Conservation (phyloP, 2,888 invertebrate species). For the Taenaris catops region DNA sequence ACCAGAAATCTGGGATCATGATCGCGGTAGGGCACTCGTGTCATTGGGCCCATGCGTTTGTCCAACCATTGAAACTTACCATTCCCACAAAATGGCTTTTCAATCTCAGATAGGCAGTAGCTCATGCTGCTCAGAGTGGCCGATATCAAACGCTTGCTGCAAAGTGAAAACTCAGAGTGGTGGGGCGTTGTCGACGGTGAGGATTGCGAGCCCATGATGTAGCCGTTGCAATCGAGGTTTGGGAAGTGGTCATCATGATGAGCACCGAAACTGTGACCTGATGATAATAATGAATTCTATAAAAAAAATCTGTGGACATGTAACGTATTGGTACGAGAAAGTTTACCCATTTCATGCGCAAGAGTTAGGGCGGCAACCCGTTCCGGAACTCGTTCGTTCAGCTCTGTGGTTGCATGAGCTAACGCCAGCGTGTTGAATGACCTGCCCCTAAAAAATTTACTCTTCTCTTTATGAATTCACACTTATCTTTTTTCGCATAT, state of each 20-base stretch:
- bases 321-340: too few species aligned
- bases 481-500: too few species aligned
- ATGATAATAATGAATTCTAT: too few species aligned
- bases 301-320: too few species aligned
- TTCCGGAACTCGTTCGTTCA: slow-evolving; percentile 56
- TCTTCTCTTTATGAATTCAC: too few species aligned
- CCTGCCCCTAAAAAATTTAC: too few species aligned
- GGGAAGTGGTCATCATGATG: slow-evolving; percentile 73
- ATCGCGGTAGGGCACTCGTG: too few species aligned
- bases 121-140: slow-evolving; percentile 67
- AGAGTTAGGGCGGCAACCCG: slow-evolving; percentile 62
- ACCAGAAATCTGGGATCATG: too few species aligned
- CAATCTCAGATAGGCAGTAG: slow-evolving; percentile 60
- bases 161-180: slow-evolving; percentile 65
- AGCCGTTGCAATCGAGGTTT: slow-evolving; percentile 54
- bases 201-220: slow-evolving; percentile 72
- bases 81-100: slow-evolving; percentile 73
- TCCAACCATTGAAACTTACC: too few species aligned
- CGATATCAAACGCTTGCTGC: slow-evolving; percentile 68
- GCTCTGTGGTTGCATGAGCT: slow-evolving; percentile 54
- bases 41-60: too few species aligned
- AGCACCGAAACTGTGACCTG: slow-evolving; percentile 78
- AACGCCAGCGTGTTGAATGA: slow-evolving; percentile 71
- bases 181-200: slow-evolving; percentile 38
- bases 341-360: slow-evolving; percentile 66